Conservation (phyloP, 2,113 vertebrate species). For the Speoplatyrhinus poulsoni region DNA sequence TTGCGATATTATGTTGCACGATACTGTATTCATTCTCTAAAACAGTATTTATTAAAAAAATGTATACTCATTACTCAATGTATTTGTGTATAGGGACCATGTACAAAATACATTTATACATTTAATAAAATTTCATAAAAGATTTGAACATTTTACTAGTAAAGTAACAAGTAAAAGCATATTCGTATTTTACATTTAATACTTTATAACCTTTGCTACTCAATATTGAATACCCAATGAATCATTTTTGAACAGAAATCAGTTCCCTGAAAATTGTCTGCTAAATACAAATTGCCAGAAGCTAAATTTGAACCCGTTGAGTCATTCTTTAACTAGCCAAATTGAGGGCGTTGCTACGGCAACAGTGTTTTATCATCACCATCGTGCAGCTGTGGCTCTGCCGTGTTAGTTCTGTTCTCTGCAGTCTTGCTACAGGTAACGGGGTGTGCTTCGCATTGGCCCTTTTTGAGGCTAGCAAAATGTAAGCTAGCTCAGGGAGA, state of each 20-base stretch:
- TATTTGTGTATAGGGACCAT: too few species aligned
- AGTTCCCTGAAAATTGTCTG: slow-evolving; percentile 7
- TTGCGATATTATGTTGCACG: too few species aligned
- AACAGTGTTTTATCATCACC: slow-evolving; percentile 50
- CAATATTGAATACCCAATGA: slow-evolving; percentile 21
- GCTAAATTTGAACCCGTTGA: slow-evolving; percentile 41
- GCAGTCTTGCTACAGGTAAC: neutral
- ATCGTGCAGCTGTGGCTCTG: slow-evolving; percentile 35
- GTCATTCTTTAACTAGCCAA: slow-evolving; percentile 46
- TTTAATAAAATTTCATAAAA: too few species aligned
- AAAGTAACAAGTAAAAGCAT: neutral
- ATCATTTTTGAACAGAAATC: slow-evolving; percentile 13
- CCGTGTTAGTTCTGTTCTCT: slow-evolving; percentile 13
- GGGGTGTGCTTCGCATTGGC: neutral
- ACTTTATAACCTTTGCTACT: slow-evolving; percentile 1
- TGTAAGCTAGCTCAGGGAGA: neutral
- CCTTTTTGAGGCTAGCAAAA: neutral
- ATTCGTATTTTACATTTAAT: neutral
- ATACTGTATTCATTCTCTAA: too few species aligned
- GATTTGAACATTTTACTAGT: neutral
- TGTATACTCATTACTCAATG: too few species aligned
- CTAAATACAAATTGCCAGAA: slow-evolving; percentile 26
- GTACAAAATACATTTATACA: neutral
- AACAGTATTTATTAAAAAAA: too few species aligned
- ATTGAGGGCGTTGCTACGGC: slow-evolving; percentile 58